phyloP scores from a whole-genome alignment of 2,113 vertebrate genomes.

The Tonatia bakeri region DNA sequence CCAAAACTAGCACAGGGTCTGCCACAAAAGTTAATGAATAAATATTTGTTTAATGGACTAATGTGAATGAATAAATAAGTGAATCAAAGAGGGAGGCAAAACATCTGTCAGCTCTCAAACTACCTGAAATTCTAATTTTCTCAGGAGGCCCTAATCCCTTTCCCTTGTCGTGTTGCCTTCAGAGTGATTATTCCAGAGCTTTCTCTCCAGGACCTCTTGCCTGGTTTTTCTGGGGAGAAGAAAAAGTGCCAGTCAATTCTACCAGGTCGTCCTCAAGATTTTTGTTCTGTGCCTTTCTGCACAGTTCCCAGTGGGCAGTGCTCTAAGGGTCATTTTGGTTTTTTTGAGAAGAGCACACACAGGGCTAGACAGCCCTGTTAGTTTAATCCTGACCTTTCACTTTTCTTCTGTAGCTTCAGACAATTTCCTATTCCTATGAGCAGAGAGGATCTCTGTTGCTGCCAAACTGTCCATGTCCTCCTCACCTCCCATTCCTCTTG shows the following conservation, averaged over 20 bases:
- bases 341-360: not conserved
- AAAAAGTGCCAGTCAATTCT: not conserved
- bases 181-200: not conserved
- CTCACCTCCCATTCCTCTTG: not conserved
- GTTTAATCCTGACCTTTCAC: not conserved
- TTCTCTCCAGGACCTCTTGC: not conserved
- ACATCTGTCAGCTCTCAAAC: not conserved
- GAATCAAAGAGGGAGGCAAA: not conserved
- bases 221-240: not conserved
- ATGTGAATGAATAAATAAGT: not conserved
- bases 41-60: not conserved
- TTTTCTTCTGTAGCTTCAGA: not conserved
- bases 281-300: not conserved
- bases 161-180: not conserved
- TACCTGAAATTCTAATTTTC: not conserved
- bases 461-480: not conserved
- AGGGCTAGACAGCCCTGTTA: not conserved
- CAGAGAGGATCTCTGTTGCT: not conserved
- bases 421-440: not conserved
- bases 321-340: not conserved
- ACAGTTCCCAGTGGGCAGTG: not conserved
- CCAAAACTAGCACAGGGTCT: not conserved
- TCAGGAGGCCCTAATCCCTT: not conserved
- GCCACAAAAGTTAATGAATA: not conserved
- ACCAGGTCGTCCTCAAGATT: not conserved